Base-by-base conservation (phyloP, 2,797 vertebrate species). In the Poecilia velifera region DNA sequence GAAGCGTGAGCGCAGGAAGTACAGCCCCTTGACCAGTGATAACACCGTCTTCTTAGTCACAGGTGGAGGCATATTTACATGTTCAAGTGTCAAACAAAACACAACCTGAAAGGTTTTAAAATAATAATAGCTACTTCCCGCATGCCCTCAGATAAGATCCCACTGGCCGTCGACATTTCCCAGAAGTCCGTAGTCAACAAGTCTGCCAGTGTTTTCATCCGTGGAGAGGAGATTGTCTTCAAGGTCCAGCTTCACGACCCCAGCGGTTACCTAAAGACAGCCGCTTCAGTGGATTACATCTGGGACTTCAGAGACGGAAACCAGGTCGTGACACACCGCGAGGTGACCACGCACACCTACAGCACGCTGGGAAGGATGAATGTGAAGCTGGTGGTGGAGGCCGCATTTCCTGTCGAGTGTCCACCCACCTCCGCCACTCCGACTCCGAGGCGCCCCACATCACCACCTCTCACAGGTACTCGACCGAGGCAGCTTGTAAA, bases 281-380 rank as follows among this genome's bases (percentile, higher is more conserved):
- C 98, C 0, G 87, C 93, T 47, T 83, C 94, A 53, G 89, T 99
- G 49, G 93, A 96, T 87, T 99, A 96, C 92, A 96, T 96, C 77
- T 99, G 98, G 98, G 95, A 97, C 85, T 99, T 98, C 0, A 95
- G 94, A 41, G 98, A 99, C 22, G 97, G 97, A 55, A 94, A 95
- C 90, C 94, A 96, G 79, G 91, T 96, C 83, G 95, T 97, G 16
- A 97, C 95, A 39, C 97, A 97, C 84, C 97, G 94, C 0, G 84
- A 90, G 0, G 78, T 96, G 82, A 95, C 92, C 81, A 94, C 92
- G 0, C 96, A 96, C 85, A 59, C 86, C 64, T 99, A 97, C 55
- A 90, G 90, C 71, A 84, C 88, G 6, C 90, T 96, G 73, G 98
- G 98, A 82, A 96, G 86, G 73, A 95, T 97, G 92, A 96, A 87